phyloP scores from a whole-genome alignment of 1,140 invertebrate genomes.

The Oedothorax gibbosus region DNA sequence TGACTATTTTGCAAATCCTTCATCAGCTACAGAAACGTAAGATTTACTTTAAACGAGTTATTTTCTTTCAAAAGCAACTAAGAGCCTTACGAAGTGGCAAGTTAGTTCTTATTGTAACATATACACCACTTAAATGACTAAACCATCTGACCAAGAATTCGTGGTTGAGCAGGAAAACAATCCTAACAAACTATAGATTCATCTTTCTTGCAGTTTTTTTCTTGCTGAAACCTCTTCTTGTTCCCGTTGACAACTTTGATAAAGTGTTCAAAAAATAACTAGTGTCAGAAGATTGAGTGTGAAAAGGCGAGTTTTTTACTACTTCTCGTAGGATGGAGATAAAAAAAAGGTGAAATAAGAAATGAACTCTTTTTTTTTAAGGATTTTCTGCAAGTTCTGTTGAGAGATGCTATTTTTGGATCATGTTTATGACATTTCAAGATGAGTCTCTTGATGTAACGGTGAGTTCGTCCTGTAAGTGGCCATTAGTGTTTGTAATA shows the following conservation, averaged over 20 bases:
- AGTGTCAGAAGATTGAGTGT: conserved; percentile 20
- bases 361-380: conserved; percentile 13
- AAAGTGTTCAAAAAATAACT: conserved; percentile 45
- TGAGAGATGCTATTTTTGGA: background rate
- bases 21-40: no score
- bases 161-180: background rate
- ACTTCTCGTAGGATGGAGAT: background rate
- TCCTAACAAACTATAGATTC: background rate
- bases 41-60: no score
- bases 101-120: no score
- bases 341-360: background rate
- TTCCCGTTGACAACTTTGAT: conserved; percentile 24
- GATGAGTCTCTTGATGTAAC: background rate
- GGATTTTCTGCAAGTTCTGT: background rate
- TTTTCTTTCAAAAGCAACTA: no score
- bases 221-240: background rate
- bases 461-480: conserved; percentile 10
- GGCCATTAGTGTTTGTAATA: background rate
- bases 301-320: background rate
- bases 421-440: conserved; percentile 26
- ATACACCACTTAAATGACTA: conserved; percentile 8
- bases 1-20: no score
- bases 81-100: no score
- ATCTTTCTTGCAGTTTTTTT: background rate
- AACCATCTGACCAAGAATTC: conserved; percentile 23